Base-by-base conservation (phyloP, 1,140 invertebrate species). In the Eriocheir sinensis region DNA sequence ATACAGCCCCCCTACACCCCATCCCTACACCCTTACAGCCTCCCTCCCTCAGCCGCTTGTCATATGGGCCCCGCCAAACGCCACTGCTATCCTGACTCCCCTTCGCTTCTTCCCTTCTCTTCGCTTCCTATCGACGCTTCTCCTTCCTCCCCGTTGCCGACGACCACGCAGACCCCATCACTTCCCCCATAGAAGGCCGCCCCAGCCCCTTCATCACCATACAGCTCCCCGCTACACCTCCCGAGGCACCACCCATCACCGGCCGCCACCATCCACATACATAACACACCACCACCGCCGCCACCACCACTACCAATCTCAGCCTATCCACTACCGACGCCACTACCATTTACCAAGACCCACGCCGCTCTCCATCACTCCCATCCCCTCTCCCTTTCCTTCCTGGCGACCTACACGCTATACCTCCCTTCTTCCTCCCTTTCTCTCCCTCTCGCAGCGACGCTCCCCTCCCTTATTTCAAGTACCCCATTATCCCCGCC, bases 181-280 rank as follows among this genome's bases (percentile, higher is more conserved):
- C 60, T n/a, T n/a, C 60, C 27, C 12, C 60, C 60, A 72, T 72
- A n/a, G 21, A 72, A 21, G 21, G 12, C 60, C 60, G 27, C 60
- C 60, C 60, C n/a, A 72, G 27, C 60, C 27, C 60, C 60, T 12
- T 72, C 60, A 72, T 72, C 60, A 72, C 60, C 60, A 21, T 72
- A 72, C 60, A 72, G 0, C n/a, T n/a, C 60, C 6, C 27, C 60
- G 60, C 6, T 72, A 72, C 60, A 72, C n/a, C 86, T 41, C 86
- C 85, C 86, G 38, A 44, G 44, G 36, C 86, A 89, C 40, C 86
- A 89, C 40, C 86, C 86, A 89, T 89, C 86, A 89, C 86, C 40
- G n/a, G 86, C 30, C 40, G 44, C 86, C 86, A 48, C 40, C 27
- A 72, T 72, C 21, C 60, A 72, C 60, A 72, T 34, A 89, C 86